phyloP scores from a whole-genome alignment of 2,797 vertebrate species.

The Schizopygopsis malacanthus region DNA sequence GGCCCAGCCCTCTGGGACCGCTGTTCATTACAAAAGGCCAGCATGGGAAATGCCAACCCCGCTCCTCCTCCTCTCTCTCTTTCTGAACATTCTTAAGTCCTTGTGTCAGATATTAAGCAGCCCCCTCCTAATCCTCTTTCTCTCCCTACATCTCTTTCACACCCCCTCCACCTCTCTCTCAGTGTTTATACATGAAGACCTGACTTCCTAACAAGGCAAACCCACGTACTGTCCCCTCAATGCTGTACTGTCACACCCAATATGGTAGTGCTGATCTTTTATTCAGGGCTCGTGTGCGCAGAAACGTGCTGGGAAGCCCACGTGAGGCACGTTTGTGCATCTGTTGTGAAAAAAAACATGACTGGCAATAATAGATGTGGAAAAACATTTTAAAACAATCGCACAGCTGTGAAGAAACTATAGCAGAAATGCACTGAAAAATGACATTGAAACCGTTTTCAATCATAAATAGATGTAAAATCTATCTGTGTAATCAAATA shows the following conservation, averaged over 20 bases:
- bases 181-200: constrained; percentile 76
- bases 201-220: constrained; percentile 84
- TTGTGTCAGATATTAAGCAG: constrained; percentile 56
- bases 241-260: constrained; percentile 75
- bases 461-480: not conserved
- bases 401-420: not conserved
- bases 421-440: not conserved
- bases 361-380: not conserved
- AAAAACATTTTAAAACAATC: not conserved
- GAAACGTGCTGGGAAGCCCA: constrained; percentile 52
- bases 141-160: constrained; percentile 33
- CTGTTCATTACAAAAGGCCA: constrained; percentile 66
- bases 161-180: constrained; percentile 37
- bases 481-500: not conserved
- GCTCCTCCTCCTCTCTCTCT: constrained; percentile 29
- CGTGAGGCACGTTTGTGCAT: constrained; percentile 48
- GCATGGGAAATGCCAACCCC: constrained; percentile 68
- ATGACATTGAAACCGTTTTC: not conserved
- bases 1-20: constrained; percentile 75
- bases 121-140: constrained; percentile 22
- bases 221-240: constrained; percentile 57
- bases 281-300: constrained; percentile 62
- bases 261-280: constrained; percentile 76
- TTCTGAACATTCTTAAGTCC: constrained; percentile 51
- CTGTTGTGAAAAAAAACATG: constrained; percentile 19